Evolutionary conservation across 2,888 invertebrate species (phyloP).

Genomic region (Volucella inflata): DNA sequence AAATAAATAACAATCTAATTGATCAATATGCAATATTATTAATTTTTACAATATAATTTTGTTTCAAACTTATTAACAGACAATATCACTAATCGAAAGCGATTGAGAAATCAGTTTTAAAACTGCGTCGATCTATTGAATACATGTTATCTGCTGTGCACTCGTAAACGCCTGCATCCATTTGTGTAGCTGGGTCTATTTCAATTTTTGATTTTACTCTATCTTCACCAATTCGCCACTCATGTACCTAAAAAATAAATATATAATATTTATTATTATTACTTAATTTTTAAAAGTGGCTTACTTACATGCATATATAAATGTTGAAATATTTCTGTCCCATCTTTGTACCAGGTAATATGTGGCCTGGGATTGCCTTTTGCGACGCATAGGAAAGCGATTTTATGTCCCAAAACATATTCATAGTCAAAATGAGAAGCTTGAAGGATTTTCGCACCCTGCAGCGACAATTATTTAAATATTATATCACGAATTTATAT

Average conservation of each 20-base stretch:
- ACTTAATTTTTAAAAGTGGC: not conserved
- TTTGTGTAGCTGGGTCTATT: slow-evolving; percentile 97
- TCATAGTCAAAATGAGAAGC: slow-evolving; percentile 97
- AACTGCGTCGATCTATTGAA: slow-evolving; percentile 94
- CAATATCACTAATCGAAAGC: slow-evolving; percentile 88
- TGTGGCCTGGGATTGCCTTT: slow-evolving; percentile 95
- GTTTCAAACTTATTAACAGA: slow-evolving; percentile 27
- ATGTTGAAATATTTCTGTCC: slow-evolving; percentile 95
- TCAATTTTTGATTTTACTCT: slow-evolving; percentile 95
- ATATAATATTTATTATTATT: not conserved
- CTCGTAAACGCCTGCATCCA: slow-evolving; percentile 97
- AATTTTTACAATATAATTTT: slow-evolving; percentile 17
- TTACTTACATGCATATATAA: slow-evolving; percentile 92
- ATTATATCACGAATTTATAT: too few species aligned
- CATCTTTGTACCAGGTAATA: slow-evolving; percentile 98
- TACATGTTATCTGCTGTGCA: slow-evolving; percentile 98
- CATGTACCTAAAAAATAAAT: slow-evolving; percentile 88
- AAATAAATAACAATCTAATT: too few species aligned
- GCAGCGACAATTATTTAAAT: slow-evolving; percentile 59
- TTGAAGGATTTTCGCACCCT: slow-evolving; percentile 95
- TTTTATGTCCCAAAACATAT: slow-evolving; percentile 96
- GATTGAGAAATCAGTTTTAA: slow-evolving; percentile 96
- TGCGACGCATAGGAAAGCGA: slow-evolving; percentile 95
- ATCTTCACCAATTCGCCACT: slow-evolving; percentile 93
- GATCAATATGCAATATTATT: too few species aligned